phyloP scores from a whole-genome alignment of 1,140 invertebrate species.

The Thereuonema tuberculata region DNA sequence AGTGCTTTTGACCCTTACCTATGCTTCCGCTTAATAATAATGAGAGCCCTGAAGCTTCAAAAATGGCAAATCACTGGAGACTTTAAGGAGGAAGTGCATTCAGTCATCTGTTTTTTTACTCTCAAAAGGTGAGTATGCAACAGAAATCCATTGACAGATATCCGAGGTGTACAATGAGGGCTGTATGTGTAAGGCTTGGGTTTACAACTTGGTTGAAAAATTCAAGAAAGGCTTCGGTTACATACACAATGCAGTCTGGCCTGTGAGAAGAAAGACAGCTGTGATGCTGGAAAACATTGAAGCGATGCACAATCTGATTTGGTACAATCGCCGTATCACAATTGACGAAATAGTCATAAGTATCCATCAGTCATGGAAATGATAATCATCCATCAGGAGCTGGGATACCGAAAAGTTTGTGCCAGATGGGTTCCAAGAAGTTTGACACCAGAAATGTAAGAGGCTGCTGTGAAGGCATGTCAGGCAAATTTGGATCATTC shows the following conservation, averaged over 20 bases:
- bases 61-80: neutral
- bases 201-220: neutral
- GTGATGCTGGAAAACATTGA: neutral
- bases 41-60: neutral
- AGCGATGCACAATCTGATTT: neutral
- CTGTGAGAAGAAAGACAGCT: neutral
- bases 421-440: too few relatives aligned
- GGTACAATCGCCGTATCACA: neutral
- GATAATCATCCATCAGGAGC: too few relatives aligned
- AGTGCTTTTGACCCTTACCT: neutral
- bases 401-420: too few relatives aligned
- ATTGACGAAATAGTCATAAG: too few relatives aligned
- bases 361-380: too few relatives aligned
- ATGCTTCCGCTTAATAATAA: neutral
- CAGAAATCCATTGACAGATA: neutral
- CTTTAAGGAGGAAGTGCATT: neutral
- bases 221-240: neutral
- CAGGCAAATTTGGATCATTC: too few relatives aligned
- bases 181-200: neutral
- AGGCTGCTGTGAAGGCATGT: too few relatives aligned
- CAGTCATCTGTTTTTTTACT: neutral
- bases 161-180: neutral
- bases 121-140: neutral
- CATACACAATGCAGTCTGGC: neutral
- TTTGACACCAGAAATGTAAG: too few relatives aligned